Evolutionary conservation across 1,140 invertebrate genomes (phyloP).

Genomic region (Drosophila biarmipes): DNA sequence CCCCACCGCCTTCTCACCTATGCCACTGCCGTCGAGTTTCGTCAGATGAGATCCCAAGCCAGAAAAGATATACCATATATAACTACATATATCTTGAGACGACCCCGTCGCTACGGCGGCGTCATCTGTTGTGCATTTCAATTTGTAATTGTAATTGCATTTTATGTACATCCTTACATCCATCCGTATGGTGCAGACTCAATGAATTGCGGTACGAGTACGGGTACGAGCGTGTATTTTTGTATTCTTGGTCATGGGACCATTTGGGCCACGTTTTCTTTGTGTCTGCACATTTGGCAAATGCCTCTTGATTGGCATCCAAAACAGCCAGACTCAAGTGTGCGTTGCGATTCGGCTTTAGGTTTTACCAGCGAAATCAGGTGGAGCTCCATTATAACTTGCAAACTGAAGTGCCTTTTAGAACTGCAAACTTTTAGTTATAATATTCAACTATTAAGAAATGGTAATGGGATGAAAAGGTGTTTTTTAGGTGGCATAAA

Average conservation of each 20-base stretch:
- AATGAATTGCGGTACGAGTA: conserved; percentile 1
- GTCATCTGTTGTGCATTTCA: conserved; percentile 71
- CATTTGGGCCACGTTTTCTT: conserved; percentile 23
- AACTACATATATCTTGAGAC: conserved; percentile 10
- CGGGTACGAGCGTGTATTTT: neutral
- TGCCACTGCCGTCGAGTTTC: conserved; percentile 19
- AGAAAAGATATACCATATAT: conserved; percentile 4
- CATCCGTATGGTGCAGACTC: conserved; percentile 3
- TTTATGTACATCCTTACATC: conserved; percentile 15
- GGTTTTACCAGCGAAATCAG: neutral
- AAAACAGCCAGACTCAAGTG: neutral
- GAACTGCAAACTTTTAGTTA: too few relatives aligned
- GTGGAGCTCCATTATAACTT: too few relatives aligned
- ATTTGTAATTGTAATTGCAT: conserved; percentile 58
- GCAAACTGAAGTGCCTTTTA: too few relatives aligned
- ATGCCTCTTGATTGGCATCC: conserved; percentile 4
- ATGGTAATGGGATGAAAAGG: too few relatives aligned
- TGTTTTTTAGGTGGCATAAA: too few relatives aligned
- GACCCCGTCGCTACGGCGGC: conserved; percentile 13
- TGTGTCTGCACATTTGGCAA: conserved; percentile 10
- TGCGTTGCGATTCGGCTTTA: neutral
- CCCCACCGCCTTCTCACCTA: neutral
- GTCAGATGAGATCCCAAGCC: conserved; percentile 25
- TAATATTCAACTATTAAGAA: too few relatives aligned
- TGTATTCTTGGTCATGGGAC: conserved; percentile 11